Evolutionary conservation across 2,113 vertebrate species (phyloP).

Genomic region (Tylochromis polylepis): DNA sequence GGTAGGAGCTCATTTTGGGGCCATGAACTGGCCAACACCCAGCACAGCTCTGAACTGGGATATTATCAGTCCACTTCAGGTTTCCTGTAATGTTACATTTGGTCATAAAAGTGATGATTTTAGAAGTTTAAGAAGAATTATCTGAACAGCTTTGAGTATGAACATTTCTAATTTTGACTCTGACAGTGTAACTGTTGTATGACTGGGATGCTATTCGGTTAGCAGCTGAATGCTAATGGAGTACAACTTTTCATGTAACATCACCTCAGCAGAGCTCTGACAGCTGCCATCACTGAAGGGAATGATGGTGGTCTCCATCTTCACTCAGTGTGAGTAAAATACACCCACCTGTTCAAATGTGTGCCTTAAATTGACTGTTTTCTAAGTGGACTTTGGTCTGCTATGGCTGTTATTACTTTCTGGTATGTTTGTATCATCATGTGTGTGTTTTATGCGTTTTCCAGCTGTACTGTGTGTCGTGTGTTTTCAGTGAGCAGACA

Average conservation of each 20-base stretch:
- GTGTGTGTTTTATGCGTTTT: no score
- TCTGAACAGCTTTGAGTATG: neutral
- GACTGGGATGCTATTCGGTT: neutral
- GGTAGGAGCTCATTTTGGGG: neutral
- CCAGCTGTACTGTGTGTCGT: no score
- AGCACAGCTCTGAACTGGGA: neutral
- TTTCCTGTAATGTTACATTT: neutral
- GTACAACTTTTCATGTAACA: neutral
- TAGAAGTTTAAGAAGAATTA: neutral
- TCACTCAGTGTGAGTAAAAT: neutral
- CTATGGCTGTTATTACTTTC: no score
- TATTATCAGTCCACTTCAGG: neutral
- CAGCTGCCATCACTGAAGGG: neutral
- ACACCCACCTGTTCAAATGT: neutral
- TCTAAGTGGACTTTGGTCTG: neutral
- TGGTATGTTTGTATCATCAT: no score
- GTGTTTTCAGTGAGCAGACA: neutral
- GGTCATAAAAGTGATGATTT: neutral
- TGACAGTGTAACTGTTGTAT: neutral
- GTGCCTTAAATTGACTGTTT: neutral
- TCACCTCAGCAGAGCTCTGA: neutral
- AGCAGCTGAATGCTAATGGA: neutral
- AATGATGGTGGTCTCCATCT: neutral
- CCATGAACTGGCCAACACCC: neutral
- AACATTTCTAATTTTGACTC: neutral